A percentile compares a stretch with the other conserved stretches of the same genome.
Evolutionary conservation across 1,140 invertebrate species (phyloP).

Genomic region (Stegodyphus dumicola): DNA sequence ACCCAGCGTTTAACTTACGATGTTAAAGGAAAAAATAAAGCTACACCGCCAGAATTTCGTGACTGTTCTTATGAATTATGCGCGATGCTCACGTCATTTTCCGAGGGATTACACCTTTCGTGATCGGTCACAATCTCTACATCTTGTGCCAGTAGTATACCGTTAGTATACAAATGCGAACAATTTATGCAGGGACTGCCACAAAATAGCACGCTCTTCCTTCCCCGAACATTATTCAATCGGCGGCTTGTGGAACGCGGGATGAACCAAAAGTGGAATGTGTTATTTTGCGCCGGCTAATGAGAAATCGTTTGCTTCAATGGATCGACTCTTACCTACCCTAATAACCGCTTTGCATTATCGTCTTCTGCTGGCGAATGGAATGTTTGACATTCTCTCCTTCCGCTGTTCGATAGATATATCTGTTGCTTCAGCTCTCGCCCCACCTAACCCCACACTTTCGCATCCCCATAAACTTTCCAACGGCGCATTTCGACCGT

Average conservation of each 20-base stretch:
- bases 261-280: conserved; percentile 14
- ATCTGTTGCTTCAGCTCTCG: conserved; percentile 40
- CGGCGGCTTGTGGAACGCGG: background rate
- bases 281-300: conserved; percentile 55
- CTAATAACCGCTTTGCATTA: conserved; percentile 56
- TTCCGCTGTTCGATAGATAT: conserved; percentile 15
- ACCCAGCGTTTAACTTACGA: too few species aligned
- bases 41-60: too few species aligned
- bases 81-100: too few species aligned
- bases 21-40: too few species aligned
- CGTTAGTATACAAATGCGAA: too few species aligned
- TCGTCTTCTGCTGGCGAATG: conserved; percentile 4
- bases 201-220: background rate
- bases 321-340: conserved; percentile 13
- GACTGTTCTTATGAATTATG: too few species aligned
- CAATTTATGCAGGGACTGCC: too few species aligned
- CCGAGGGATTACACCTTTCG: too few species aligned
- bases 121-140: too few species aligned
- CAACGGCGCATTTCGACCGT: conserved; percentile 9
- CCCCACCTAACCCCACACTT: too few species aligned
- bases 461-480: conserved; percentile 26
- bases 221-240: too few species aligned
- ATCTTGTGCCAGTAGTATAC: too few species aligned
- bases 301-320: conserved; percentile 58
- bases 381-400: conserved; percentile 51